phyloP scores from a whole-genome alignment of 2,888 invertebrate genomes.

The Priocnemis perturbator region DNA sequence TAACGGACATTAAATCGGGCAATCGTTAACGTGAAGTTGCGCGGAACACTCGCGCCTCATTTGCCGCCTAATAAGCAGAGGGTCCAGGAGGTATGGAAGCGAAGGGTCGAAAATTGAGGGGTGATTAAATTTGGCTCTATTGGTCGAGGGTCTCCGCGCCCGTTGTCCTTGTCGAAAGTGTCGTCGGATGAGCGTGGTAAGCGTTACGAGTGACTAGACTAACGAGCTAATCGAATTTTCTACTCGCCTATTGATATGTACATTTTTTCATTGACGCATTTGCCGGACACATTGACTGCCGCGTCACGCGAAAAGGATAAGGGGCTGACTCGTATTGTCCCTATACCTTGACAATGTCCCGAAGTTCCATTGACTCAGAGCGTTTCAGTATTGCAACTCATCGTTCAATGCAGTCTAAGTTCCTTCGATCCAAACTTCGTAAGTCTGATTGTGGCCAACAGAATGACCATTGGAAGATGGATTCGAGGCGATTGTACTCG shows the following conservation, averaged over 20 bases:
- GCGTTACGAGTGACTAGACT: slow-evolving; percentile 30
- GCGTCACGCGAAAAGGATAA: too few relatives aligned
- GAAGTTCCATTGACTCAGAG: background rate
- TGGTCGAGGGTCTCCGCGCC: slow-evolving; percentile 15
- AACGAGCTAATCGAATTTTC: slow-evolving; percentile 37
- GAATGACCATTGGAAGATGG: slow-evolving; percentile 16
- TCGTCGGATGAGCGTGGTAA: slow-evolving; percentile 27
- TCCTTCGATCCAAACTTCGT: background rate
- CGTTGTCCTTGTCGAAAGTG: slow-evolving; percentile 35
- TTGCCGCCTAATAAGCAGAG: slow-evolving; percentile 17
- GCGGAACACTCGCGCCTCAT: background rate
- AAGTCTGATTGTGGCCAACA: slow-evolving; percentile 32
- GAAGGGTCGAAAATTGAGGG: slow-evolving; percentile 28
- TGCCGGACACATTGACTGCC: too few relatives aligned
- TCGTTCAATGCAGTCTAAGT: background rate
- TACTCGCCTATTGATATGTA: slow-evolving; percentile 2
- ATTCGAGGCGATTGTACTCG: slow-evolving; percentile 7
- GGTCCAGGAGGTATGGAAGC: slow-evolving; percentile 1
- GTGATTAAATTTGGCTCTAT: slow-evolving; percentile 40
- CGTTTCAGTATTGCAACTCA: slow-evolving; percentile 3
- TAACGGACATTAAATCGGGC: too few relatives aligned
- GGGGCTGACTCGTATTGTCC: background rate
- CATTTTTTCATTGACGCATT: too few relatives aligned
- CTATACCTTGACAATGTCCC: background rate
- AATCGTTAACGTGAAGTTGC: too few relatives aligned